Conservation (phyloP, 2,797 vertebrate species). For the Synaphobranchus kaupii region DNA sequence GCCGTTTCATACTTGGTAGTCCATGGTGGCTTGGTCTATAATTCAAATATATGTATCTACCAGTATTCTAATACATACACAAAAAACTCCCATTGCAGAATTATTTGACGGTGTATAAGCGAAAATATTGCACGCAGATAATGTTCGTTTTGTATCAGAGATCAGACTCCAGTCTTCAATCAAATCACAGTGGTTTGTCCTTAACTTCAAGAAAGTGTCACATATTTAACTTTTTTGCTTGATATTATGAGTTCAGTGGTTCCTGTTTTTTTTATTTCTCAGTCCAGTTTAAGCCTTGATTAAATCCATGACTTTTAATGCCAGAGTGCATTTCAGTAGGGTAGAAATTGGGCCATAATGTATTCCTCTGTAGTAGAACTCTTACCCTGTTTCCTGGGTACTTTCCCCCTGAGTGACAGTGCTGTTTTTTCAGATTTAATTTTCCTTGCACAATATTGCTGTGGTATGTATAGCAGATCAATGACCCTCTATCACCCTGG, state of each 20-base stretch:
- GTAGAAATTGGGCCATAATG: background rate
- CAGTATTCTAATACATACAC: background rate
- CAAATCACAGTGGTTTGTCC: background rate
- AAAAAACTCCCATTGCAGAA: background rate
- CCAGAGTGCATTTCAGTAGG: background rate
- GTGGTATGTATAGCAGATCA: conserved; percentile 13
- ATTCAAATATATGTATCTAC: background rate
- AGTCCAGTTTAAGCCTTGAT: background rate
- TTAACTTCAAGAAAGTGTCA: background rate
- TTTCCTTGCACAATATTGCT: conserved; percentile 3
- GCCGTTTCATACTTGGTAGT: background rate
- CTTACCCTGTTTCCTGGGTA: background rate
- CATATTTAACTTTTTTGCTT: background rate
- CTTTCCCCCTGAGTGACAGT: conserved; percentile 6
- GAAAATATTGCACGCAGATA: background rate
- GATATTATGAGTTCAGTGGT: background rate
- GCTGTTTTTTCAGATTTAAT: background rate
- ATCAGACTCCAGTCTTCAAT: background rate
- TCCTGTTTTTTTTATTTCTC: background rate
- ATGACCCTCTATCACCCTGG: background rate
- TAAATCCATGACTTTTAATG: background rate
- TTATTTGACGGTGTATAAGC: background rate
- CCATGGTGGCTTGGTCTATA: background rate
- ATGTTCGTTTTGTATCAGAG: background rate
- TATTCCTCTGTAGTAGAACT: background rate